These are phyloP conservation scores for Probosciger aterrimus DNA, from an alignment of 2,113 vertebrate species.

Conservation along the genomic window DNA sequence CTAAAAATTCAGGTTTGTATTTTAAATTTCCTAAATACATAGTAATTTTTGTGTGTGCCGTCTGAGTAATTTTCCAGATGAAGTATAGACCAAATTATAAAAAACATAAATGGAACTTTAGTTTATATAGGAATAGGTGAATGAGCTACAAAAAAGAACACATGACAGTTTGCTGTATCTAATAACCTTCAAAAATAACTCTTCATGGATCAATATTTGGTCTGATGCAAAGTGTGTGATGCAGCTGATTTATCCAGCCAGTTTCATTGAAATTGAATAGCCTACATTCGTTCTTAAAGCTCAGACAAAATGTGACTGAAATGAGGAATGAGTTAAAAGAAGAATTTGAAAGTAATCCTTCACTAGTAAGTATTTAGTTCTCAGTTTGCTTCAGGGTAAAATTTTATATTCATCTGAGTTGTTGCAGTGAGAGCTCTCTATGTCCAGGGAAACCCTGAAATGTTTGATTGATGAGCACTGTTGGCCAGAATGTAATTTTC, in stretches of 20 bases:
- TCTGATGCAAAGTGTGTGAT: conserved; percentile 23
- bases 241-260: conserved; percentile 5
- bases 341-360: not conserved
- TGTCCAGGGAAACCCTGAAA: not conserved
- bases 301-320: not conserved
- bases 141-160: not conserved
- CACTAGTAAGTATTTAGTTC: not conserved
- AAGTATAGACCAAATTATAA: not conserved
- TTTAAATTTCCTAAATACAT: not conserved
- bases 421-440: not conserved
- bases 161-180: conserved; percentile 25
- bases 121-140: not conserved
- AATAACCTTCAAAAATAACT: conserved; percentile 22
- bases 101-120: not conserved
- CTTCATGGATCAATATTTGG: conserved; percentile 21
- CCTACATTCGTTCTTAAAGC: not conserved
- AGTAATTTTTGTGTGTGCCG: not conserved
- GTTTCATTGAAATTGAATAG: not conserved
- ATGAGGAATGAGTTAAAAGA: not conserved
- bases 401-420: not conserved
- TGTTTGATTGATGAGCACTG: not conserved
- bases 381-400: not conserved
- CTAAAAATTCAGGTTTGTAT: not conserved
- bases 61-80: not conserved
- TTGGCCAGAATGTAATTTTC: not conserved